Evolutionary conservation across 1,140 invertebrate species (phyloP), one percentile per base, ranked within the genome.

Genomic region (Drosophila tani): DNA sequence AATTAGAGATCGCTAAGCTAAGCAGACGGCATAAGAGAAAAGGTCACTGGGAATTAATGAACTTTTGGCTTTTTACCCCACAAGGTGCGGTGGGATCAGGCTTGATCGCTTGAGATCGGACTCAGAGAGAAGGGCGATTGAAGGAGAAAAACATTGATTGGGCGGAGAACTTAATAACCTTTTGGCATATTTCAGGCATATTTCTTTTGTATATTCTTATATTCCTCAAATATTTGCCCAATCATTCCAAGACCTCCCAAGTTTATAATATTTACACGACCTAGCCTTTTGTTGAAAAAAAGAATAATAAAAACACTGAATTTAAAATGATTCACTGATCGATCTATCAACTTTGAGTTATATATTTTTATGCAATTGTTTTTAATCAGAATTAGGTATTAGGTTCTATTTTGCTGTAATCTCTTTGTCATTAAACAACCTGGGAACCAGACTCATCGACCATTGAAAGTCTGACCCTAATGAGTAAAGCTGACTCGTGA

Each of bases 1-100:
- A 88, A 87, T 88, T 87, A 84, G 81, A 80, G 76, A 63, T 66
- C 51, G 19, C 50, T 73, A 71, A 51, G 69, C 55, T 73, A 71
- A 66, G 59, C 71, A 70, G 49, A 11, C 27, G 56, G 38, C 12
- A 49, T 49, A 27, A 3, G 55, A 15, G 32, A 66, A 82, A 74
- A 88, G 84, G 68, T 87, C 77, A 78, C 47, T 47, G 15, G 41
- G 67, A 81, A 66, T 71, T 67, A 63, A 68, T 88, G 77, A 87
- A 84, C 81, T 71, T 67, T 79, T 63, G 58, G 70, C 81, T 58
- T 51, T 77, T 63, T 60, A 40, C 62, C 66, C 35, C 19, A 67
- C 38, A 68, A 68, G 66, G 63, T 68, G 63, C 35, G 35, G 7
- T 70, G 63, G 68, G 41, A 63, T 67, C 79, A 67, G 76, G n/a